A percentile compares a stretch with the other conserved stretches of the same genome.
Evolutionary conservation across 2,888 invertebrate genomes (phyloP).

Genomic region (Hetaerina titia): DNA sequence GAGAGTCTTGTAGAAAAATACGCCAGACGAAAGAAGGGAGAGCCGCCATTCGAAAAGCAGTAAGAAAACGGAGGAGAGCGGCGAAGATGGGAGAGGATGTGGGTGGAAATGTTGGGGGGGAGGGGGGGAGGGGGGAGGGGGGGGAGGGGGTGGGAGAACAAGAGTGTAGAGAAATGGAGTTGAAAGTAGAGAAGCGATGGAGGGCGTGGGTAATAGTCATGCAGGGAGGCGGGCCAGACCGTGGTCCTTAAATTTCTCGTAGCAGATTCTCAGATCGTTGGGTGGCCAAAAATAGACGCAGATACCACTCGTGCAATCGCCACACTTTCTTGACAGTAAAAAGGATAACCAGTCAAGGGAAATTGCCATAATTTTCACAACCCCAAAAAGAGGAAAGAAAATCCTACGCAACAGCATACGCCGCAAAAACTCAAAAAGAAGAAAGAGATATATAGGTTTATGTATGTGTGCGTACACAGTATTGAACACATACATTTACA

Average conservation of each 20-base stretch:
- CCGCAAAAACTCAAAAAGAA: not conserved
- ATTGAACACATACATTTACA: not conserved
- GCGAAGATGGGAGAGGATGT: no score
- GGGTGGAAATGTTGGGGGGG: no score
- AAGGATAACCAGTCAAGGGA: not conserved
- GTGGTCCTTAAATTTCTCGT: not conserved
- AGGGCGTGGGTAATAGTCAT: not conserved
- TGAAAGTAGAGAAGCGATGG: not conserved
- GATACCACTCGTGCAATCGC: not conserved
- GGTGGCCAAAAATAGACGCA: not conserved
- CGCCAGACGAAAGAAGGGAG: no score
- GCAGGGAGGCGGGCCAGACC: not conserved
- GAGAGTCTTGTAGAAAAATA: no score
- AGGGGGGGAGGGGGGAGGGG: not conserved
- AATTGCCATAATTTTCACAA: slow-evolving; percentile 27
- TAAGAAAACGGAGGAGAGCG: no score
- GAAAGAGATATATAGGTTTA: not conserved
- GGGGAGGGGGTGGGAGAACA: not conserved
- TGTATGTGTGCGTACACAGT: not conserved
- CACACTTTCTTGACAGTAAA: not conserved
- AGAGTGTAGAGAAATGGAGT: not conserved
- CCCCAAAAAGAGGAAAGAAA: not conserved
- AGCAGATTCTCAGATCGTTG: not conserved
- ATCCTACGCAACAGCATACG: not conserved
- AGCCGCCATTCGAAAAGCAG: no score